Evolutionary conservation across 64 coral and sea anemone genomes (phyloP).

Genomic region (Dendronephthya gigantea): DNA sequence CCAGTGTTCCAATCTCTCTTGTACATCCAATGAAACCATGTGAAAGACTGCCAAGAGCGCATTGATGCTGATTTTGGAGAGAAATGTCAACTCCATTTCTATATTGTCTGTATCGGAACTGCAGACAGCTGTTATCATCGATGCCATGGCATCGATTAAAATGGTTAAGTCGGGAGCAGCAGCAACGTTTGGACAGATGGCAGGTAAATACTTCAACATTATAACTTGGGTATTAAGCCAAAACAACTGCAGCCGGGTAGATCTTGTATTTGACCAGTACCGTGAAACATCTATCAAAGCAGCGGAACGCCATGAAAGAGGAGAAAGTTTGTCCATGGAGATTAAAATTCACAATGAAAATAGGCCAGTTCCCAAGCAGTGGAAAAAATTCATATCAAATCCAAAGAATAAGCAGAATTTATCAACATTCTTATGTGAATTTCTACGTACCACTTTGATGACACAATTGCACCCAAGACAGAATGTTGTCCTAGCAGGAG

Average conservation of each 20-base stretch:
- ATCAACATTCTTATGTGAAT: constrained; percentile 28
- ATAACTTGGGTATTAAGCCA: constrained; percentile 2
- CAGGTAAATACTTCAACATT: constrained; percentile 33
- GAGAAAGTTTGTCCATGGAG: constrained; percentile 41
- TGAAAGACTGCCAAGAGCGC: constrained; percentile 52
- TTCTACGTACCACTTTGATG: neutral
- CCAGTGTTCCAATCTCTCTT: constrained; percentile 11
- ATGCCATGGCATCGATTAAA: constrained; percentile 66
- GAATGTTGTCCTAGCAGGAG: constrained; percentile 41
- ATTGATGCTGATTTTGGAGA: constrained; percentile 39
- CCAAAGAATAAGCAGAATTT: constrained; percentile 58
- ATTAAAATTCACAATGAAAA: constrained; percentile 44
- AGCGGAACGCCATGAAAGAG: constrained; percentile 46
- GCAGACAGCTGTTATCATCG: constrained; percentile 29
- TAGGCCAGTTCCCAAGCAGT: constrained; percentile 59
- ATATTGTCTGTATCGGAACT: constrained; percentile 29
- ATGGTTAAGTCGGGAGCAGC: constrained; percentile 45
- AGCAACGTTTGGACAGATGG: constrained; percentile 52
- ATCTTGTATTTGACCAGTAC: constrained; percentile 58
- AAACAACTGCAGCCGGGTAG: constrained; percentile 18
- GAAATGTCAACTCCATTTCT: constrained; percentile 12
- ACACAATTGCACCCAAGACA: neutral
- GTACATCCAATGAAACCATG: constrained; percentile 13
- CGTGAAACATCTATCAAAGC: constrained; percentile 8
- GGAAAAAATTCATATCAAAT: constrained; percentile 51